phyloP scores from a whole-genome alignment of 2,113 vertebrate genomes.

The Hypomesus transpacificus region DNA sequence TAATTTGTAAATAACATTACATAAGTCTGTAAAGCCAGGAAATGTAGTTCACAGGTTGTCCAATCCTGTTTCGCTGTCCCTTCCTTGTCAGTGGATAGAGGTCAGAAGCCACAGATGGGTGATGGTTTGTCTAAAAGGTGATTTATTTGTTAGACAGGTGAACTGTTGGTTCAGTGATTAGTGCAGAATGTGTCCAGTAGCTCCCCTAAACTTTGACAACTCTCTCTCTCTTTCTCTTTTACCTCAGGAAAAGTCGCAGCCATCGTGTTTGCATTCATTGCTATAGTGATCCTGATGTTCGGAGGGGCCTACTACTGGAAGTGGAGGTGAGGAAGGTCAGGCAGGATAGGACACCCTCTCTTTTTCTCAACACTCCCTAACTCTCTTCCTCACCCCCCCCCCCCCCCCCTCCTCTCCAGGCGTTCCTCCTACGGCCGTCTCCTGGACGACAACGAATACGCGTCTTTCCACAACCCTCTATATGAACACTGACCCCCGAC shows the following conservation, averaged over 20 bases:
- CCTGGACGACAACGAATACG: slow-evolving; percentile 72
- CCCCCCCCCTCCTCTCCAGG: slow-evolving; percentile 53
- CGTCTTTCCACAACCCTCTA: slow-evolving; percentile 85
- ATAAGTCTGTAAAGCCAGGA: no score
- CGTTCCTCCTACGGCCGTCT: slow-evolving; percentile 80
- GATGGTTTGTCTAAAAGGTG: no score
- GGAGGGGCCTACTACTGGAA: slow-evolving; percentile 53
- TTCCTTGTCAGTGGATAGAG: no score
- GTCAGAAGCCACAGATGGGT: no score
- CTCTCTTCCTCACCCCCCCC: background rate
- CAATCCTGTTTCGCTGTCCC: slow-evolving; percentile 21
- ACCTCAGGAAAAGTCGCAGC: slow-evolving; percentile 48
- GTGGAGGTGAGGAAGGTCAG: slow-evolving; percentile 52
- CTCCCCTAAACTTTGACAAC: background rate
- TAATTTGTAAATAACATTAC: slow-evolving; percentile 25
- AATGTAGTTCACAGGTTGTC: slow-evolving; percentile 6
- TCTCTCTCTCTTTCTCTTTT: slow-evolving; percentile 6
- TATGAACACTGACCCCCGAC: slow-evolving; percentile 64
- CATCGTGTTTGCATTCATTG: slow-evolving; percentile 42
- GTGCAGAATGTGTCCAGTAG: no score
- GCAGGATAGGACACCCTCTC: background rate
- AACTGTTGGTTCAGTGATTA: no score
- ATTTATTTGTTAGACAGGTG: no score
- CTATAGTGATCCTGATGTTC: slow-evolving; percentile 35
- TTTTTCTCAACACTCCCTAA: background rate